Conservation (phyloP, 1,140 invertebrate genomes). For the Danaus plexippus region DNA sequence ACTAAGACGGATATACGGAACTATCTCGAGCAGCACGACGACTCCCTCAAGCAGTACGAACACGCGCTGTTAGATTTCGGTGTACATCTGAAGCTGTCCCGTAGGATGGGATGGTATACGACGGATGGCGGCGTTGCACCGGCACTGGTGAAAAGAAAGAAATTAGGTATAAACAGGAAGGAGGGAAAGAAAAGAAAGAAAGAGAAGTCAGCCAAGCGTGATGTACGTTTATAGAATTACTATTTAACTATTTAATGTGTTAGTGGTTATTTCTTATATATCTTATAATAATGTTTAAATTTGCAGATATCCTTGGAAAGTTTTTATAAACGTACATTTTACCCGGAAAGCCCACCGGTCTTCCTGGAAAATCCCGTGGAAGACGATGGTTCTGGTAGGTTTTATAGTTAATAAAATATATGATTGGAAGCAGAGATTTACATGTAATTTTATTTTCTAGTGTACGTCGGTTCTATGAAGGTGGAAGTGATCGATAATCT, state of each 20-base stretch:
- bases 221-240: no score
- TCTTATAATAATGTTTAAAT: no score
- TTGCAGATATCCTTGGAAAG: slow-evolving; percentile 2
- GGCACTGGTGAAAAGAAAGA: slow-evolving; percentile 38
- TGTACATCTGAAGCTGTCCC: slow-evolving; percentile 71
- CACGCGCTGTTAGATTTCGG: slow-evolving; percentile 75
- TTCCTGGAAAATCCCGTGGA: slow-evolving; percentile 22
- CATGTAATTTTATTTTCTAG: slow-evolving; percentile 54
- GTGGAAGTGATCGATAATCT: slow-evolving; percentile 80
- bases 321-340: slow-evolving; percentile 9
- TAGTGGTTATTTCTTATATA: no score
- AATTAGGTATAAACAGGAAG: slow-evolving; percentile 28
- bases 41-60: slow-evolving; percentile 51
- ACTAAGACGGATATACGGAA: slow-evolving; percentile 74
- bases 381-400: slow-evolving; percentile 51
- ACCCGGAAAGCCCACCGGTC: slow-evolving; percentile 2
- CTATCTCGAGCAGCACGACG: slow-evolving; percentile 66
- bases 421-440: slow-evolving; percentile 42
- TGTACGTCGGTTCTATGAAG: slow-evolving; percentile 78
- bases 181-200: slow-evolving; percentile 25
- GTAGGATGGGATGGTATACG: slow-evolving; percentile 70
- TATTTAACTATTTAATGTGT: no score
- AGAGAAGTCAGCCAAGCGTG: slow-evolving; percentile 18
- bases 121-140: slow-evolving; percentile 17
- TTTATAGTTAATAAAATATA: not conserved